Percentiles rank a stretch among this genome's conserved stretches.
Conservation (phyloP, 2,797 vertebrate genomes). For the Notolepis coatsorum region DNA sequence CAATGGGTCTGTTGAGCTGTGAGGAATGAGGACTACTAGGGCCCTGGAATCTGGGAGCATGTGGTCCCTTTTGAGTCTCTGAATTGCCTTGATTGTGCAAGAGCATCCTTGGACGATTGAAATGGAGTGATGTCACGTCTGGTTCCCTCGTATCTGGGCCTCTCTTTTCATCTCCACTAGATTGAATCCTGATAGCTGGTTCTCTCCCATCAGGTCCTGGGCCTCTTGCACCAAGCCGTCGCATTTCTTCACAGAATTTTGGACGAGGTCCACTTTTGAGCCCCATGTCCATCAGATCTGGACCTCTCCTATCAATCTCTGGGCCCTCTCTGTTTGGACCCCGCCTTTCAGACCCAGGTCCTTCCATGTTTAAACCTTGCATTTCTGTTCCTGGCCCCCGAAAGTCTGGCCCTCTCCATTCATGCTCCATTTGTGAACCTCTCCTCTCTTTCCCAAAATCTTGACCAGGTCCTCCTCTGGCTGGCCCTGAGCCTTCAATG, state of each 20-base stretch:
- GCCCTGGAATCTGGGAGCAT: slow-evolving; percentile 41
- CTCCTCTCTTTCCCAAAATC: slow-evolving; percentile 43
- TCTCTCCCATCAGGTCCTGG: slow-evolving; percentile 10
- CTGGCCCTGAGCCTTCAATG: slow-evolving; percentile 18
- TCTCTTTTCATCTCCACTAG: slow-evolving; percentile 25
- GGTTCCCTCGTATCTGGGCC: background rate
- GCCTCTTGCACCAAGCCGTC: background rate
- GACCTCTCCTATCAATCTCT: slow-evolving; percentile 3
- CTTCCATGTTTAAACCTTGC: slow-evolving; percentile 34
- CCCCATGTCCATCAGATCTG: background rate
- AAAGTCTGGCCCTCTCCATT: slow-evolving; percentile 6
- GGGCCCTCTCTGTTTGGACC: background rate
- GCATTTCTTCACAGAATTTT: background rate
- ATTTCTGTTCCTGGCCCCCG: slow-evolving; percentile 12
- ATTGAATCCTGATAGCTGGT: slow-evolving; percentile 16
- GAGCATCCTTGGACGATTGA: slow-evolving; percentile 27
- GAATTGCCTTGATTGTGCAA: slow-evolving; percentile 58
- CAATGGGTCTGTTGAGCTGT: slow-evolving; percentile 47
- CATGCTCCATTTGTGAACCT: slow-evolving; percentile 28
- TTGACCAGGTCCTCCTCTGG: slow-evolving; percentile 34
- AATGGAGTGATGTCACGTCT: slow-evolving; percentile 13
- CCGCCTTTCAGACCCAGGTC: slow-evolving; percentile 11
- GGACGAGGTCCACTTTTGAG: background rate
- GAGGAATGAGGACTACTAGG: slow-evolving; percentile 43
- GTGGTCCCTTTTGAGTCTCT: slow-evolving; percentile 44